Base-by-base conservation (phyloP, 2,113 vertebrate genomes). In the Ptilorrhoa leucosticta region DNA sequence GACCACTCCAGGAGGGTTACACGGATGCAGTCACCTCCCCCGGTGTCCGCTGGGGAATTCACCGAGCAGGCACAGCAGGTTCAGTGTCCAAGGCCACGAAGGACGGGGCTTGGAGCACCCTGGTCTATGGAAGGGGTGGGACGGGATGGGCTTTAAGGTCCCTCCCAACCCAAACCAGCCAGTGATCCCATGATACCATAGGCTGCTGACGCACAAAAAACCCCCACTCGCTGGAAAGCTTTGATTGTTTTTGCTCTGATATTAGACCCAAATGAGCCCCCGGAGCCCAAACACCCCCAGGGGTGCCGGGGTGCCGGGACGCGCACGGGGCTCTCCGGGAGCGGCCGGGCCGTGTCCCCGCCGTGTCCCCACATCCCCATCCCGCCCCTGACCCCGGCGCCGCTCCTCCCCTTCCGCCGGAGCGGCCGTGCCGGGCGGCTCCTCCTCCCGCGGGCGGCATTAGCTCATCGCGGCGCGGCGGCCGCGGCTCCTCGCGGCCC, bases 391-490 rank as follows among this genome's bases (percentile, higher is more conserved):
- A 35, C n/a, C 83, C 80, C 51, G 16, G 22, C 20, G 20, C 21
- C 48, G 83, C 69, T 87, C 87, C 94, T 60, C 92, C 89, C 54
- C 73, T 69, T 97, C 94, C 79, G 83, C 78, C 93, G 89, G 94
- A 64, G 91, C 89, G 86, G 92, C 39, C 57, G 75, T 31, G 58
- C 69, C 53, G 80, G 83, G 83, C 85, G 83, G 79, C 89, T 79
- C 92, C 81, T 89, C 88, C 91, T 88, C 61, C 83, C 82, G 56
- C 93, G 71, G 93, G 96, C 83, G 35, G 95, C 82, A 80, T 97
- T 96, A 95, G 92, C 96, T 96, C 95, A 95, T 95, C 71, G 69
- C 69, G 68, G 68, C 89, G 64, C 91, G 77, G 93, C 61, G 40
- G 94, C 81, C 39, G 87, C 58, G 86, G 96, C 94, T 94, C 30